Percentiles rank a stretch among this genome's conserved stretches.
Conservation (phyloP, 2,888 invertebrate genomes). For the Eristalis intricaria region DNA sequence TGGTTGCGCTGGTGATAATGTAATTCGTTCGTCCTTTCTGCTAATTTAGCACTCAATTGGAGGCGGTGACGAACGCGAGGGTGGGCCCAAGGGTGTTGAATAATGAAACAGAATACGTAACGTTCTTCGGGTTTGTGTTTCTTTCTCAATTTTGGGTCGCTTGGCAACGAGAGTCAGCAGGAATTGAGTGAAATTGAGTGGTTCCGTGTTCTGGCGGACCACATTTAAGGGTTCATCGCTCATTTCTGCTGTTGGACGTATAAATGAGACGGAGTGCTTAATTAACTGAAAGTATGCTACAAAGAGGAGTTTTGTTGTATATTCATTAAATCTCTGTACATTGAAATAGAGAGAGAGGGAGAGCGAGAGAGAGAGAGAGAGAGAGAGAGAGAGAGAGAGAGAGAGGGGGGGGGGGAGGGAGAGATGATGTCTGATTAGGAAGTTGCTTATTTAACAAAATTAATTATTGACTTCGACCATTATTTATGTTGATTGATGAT, state of each 20-base stretch:
- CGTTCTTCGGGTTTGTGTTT: neutral
- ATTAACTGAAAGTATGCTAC: neutral
- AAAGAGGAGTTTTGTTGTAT: neutral
- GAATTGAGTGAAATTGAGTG: too few relatives aligned
- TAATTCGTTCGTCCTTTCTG: neutral
- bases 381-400: too few relatives aligned
- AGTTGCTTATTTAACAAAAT: too few relatives aligned
- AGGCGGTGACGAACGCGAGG: constrained; percentile 15
- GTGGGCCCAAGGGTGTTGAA: neutral
- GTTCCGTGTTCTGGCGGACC: neutral
- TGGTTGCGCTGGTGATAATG: neutral
- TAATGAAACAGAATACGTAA: neutral
- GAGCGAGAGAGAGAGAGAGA: too few relatives aligned
- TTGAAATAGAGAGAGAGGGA: too few relatives aligned
- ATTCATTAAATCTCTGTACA: neutral
- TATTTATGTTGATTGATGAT: too few relatives aligned
- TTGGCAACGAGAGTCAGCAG: neutral
- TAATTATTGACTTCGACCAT: too few relatives aligned
- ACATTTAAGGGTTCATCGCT: neutral
- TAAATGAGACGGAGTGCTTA: neutral
- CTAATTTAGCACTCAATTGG: constrained; percentile 34
- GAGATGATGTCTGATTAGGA: too few relatives aligned
- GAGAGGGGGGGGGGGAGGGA: too few relatives aligned
- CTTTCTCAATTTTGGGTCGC: neutral
- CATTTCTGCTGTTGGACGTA: neutral